Evolutionary conservation across 2,113 vertebrate genomes (phyloP).

Genomic region (Cettia cetti): DNA sequence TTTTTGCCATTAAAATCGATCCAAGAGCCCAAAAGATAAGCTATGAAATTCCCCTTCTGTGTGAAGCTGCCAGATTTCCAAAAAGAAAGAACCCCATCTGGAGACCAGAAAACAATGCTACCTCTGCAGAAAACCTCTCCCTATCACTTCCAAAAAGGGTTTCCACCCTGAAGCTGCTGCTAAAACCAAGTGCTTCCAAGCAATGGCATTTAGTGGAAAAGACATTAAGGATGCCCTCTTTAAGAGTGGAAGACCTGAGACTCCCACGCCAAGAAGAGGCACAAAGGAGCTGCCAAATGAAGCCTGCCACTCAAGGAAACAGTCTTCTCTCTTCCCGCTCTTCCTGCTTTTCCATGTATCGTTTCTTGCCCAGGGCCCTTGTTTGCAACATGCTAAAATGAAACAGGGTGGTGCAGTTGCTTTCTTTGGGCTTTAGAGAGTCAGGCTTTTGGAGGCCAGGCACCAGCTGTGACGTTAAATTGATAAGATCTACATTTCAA

Average conservation of each 20-base stretch:
- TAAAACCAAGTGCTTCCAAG: conserved; percentile 37
- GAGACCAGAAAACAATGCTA: background rate
- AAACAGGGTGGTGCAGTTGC: background rate
- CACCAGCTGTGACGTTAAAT: conserved; percentile 26
- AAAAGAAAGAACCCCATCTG: conserved; percentile 6
- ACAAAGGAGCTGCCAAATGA: background rate
- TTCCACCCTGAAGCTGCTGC: conserved; percentile 55
- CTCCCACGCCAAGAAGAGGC: background rate
- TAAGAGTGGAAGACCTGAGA: background rate
- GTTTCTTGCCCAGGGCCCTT: background rate
- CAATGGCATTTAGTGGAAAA: background rate
- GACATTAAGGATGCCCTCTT: conserved; percentile 33
- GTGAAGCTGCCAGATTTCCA: conserved; percentile 32
- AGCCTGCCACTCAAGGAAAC: background rate
- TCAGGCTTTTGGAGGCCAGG: background rate
- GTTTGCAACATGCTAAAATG: background rate
- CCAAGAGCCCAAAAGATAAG: background rate
- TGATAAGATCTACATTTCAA: conserved; percentile 47
- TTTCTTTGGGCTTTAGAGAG: conserved; percentile 10
- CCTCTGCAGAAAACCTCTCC: background rate
- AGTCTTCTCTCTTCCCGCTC: background rate
- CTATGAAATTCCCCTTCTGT: background rate
- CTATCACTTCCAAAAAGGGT: background rate
- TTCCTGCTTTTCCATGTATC: background rate
- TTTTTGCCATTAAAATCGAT: conserved; percentile 16